Base-by-base conservation (phyloP, 2,888 invertebrate genomes). In the Abrostola tripartita region DNA sequence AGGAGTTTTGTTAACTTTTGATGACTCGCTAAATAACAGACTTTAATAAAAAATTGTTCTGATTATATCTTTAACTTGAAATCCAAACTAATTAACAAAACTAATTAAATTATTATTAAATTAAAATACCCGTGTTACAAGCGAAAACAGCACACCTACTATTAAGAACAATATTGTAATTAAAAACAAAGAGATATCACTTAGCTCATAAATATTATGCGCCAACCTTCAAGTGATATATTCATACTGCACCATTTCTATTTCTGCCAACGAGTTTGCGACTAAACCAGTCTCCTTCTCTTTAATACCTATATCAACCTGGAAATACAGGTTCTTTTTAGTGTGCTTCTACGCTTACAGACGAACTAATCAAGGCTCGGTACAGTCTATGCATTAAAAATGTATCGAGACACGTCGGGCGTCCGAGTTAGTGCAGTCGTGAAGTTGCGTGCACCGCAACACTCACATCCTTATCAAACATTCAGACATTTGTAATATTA, bases 401-500 rank as follows among this genome's bases (percentile, higher is more conserved):
- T 88, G 76, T 84, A 87, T 82, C 41, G 67, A 71, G 60, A 79
- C 72, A 74, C 68, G 61, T 79, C 70, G 71, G 71, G 62, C 62
- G 66, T 71, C 69, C 57, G 79, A 81, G 74, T 82, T 84, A 77
- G 65, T 69, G 71, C 75, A 77, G 71, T 77, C 50, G 42, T 65
- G 71, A 68, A 78, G 82, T 85, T 81, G 85, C 86, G 85, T 86
- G 87, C 60, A 60, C 81, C 78, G 38, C 81, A 65, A 58, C 73
- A 73, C 71, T 71, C 68, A 35, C 61, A 79, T 74, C 61, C 76
- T 68, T 76, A 83, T 81, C 74, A 83, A 77, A 87, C 88, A 90
- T 88, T 87, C 78, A 84, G 65, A 78, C 75, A 81, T 83, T 84
- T 82, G 79, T 79, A 78, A 86, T 84, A 79, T 77, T 66, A 14